A percentile compares a stretch with the other conserved stretches of the same genome.
phyloP scores from a whole-genome alignment of 2,113 vertebrate species.

The Mastomys natalensis region DNA sequence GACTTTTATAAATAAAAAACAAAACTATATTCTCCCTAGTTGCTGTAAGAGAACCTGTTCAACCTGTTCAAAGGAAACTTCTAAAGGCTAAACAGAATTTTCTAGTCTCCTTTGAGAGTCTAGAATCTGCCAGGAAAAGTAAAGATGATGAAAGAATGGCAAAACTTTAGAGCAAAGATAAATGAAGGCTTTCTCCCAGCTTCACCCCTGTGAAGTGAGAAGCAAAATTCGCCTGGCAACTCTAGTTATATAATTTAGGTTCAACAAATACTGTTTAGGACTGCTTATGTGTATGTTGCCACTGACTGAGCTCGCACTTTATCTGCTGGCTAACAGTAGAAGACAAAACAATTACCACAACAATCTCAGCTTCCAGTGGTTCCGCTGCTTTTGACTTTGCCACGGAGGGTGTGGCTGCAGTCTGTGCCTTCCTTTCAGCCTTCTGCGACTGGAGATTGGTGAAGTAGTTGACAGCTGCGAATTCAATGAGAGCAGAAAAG shows the following conservation, averaged over 20 bases:
- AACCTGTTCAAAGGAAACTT: constrained; percentile 61
- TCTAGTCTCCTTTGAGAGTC: constrained; percentile 50
- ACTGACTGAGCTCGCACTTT: constrained; percentile 82
- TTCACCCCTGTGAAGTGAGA: constrained; percentile 56
- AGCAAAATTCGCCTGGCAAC: constrained; percentile 50
- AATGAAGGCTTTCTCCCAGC: constrained; percentile 9
- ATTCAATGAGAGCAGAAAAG: constrained; percentile 98
- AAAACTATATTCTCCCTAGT: constrained; percentile 47
- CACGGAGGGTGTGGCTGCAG: constrained; percentile 87
- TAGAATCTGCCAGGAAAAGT: constrained; percentile 31
- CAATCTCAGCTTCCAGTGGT: constrained; percentile 88
- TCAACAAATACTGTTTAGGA: constrained; percentile 76
- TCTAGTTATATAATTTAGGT: constrained; percentile 85
- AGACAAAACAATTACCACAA: constrained; percentile 89
- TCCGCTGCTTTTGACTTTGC: constrained; percentile 88
- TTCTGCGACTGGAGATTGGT: constrained; percentile 95
- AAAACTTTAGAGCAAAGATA: constrained; percentile 67
- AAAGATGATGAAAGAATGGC: constrained; percentile 25
- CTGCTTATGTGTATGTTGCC: constrained; percentile 60
- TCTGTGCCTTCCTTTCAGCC: constrained; percentile 87
- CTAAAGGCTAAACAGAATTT: constrained; percentile 60
- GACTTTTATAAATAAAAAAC: not conserved
- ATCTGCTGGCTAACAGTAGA: not conserved
- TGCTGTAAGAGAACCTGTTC: constrained; percentile 53
- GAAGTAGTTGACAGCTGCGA: constrained; percentile 98